Evolutionary conservation across 2,888 invertebrate genomes (phyloP).

Genomic region (Spilarctia lutea): DNA sequence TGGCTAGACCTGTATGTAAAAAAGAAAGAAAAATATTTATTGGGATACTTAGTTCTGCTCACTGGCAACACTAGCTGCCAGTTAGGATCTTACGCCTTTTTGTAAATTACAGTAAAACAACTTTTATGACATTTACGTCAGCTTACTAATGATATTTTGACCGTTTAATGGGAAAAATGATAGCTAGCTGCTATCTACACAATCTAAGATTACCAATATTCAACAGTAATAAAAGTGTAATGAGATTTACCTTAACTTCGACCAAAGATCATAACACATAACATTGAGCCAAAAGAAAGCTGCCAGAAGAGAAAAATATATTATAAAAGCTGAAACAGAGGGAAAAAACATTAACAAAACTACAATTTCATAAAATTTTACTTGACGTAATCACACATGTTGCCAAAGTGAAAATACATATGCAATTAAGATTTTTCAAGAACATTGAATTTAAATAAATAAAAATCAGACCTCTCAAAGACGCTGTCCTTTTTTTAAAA

Average conservation of each 20-base stretch:
- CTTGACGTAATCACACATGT: too few relatives aligned
- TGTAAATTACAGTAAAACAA: too few relatives aligned
- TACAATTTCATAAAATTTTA: not conserved
- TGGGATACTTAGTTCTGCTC: too few relatives aligned
- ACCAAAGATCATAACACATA: constrained; percentile 19
- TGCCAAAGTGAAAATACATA: too few relatives aligned
- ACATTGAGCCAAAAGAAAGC: constrained; percentile 19
- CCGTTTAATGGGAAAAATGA: not conserved
- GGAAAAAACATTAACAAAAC: not conserved
- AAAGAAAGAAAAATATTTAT: too few relatives aligned
- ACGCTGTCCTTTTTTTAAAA: too few relatives aligned
- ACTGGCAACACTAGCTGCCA: too few relatives aligned
- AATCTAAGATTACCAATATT: not conserved
- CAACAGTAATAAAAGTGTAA: not conserved
- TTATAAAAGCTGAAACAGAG: constrained; percentile 13
- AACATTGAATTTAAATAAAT: too few relatives aligned
- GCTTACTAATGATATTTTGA: not conserved
- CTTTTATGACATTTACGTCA: not conserved
- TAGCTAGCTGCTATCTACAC: not conserved
- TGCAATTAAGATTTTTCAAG: too few relatives aligned
- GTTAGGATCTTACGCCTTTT: too few relatives aligned
- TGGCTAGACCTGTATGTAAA: not conserved
- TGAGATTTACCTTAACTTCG: constrained; percentile 7
- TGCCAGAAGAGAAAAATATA: constrained; percentile 9
- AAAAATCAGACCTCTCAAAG: too few relatives aligned